Base-by-base conservation (phyloP, 2,888 invertebrate genomes). In the Synanthedon vespiformis region DNA sequence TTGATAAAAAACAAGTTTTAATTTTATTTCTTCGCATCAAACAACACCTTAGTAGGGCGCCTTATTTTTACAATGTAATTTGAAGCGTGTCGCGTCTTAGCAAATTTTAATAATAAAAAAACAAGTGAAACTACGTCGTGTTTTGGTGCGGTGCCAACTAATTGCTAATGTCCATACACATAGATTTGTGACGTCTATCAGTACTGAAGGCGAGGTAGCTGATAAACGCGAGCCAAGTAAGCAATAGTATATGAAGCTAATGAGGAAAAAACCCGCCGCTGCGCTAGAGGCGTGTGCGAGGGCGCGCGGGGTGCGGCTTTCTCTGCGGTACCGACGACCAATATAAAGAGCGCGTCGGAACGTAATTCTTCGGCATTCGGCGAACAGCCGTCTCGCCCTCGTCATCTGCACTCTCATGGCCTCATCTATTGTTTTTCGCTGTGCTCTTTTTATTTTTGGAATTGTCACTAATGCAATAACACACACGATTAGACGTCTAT, bases 191-290 rank as follows among this genome's bases (percentile, higher is more conserved):
- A 70, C 72, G 74, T 71, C 63, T 63, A 67, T 70, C 70, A 63
- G 34, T 34, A 34, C 34, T 34, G 63, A 65, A 72, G 72, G 69
- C 72, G 67, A 74, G 70, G 34, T 70, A 67, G 72, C 71, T 79
- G 79, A 82, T 85, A 83, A 81, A 82, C 75, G 77, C 69, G 72
- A 79, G 75, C 68, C 69, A 69, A 67, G 50, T 53, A 44, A 34
- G 34, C 67, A 74, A 74, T 72, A 72, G 72, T 76, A 71, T 72
- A 77, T 73, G 74, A 73, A 77, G 75, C 75, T 83, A 83, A 84
- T 78, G 84, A 87, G 87, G 87, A 87, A 87, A 87, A 87, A 86
- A 87, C 86, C 86, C 83, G 80, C 80, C 77, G 68, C 68, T 63
- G 74, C 71, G 71, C 71, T 71, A 70, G 71, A 71, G 70, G 73